Evolutionary conservation across 2,113 vertebrate genomes (phyloP), one percentile per base, ranked within the genome.

Genomic region (Ophiodon elongatus): DNA sequence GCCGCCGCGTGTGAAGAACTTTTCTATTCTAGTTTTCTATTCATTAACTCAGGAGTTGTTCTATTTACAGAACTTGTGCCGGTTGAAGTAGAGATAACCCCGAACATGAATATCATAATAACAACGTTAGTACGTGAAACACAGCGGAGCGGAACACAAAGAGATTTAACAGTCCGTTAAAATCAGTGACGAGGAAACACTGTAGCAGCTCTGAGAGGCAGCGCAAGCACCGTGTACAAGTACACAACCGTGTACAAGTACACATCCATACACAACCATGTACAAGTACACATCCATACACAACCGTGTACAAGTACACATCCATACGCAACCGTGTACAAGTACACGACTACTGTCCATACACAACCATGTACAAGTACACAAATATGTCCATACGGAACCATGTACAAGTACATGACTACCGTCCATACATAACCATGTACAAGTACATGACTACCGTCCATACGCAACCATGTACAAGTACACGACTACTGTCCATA

Each of bases 141-240:
- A 37, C 37, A 72, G 63, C 17, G 47, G 15, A 14, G 47, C 7
- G 21, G 17, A 21, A 50, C 37, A 50, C 10, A 27, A 72, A 80
- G 21, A 35, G 52, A 78, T 73, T 74, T 83, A 92, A 91, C 84
- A 84, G 85, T 89, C 86, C 19, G 37, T 75, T 39, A 1, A 79
- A 74, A 74, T 70, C 54, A 67, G 74, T 82, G 75, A 83, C 21
- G 60, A 50, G 45, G n/a, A 76, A 85, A 82, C 75, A 79, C 35
- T 11, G 59, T 23, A 75, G 77, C 82, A 65, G 57, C 79, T 80
- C 78, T 69, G 76, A 85, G 90, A 88, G 84, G 90, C 72, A 88
- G 86, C 82, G 74, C 90, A 85, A 85, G 87, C 90, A 82, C 35
- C n/a, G 1, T 56, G 54, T 25, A 56, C 54, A 56, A 56, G 54